Evolutionary conservation across 2,797 vertebrate species (phyloP), one percentile per base, ranked within the genome.

Genomic region (Momotus momota): DNA sequence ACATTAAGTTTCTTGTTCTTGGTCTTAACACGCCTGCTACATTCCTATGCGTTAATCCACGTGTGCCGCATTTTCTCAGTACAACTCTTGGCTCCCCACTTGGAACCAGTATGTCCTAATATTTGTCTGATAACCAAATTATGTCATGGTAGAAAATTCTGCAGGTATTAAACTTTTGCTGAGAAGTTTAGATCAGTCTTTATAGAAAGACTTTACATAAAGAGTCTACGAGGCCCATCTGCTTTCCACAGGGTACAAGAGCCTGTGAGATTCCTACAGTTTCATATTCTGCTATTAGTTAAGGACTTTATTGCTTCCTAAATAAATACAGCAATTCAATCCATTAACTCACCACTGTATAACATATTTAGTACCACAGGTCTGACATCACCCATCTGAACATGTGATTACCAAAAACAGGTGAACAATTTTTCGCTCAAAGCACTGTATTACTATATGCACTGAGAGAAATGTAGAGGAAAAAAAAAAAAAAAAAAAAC

Each of bases 241-340:
- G 80, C 82, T 88, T 85, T 85, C 69, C 57, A 74, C 3, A 67
- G 65, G 46, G 43, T 49, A 54, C 2, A 26, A 86, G 23, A 81
- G 27, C 29, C 69, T 57, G 26, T 25, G 49, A 82, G 54, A 91
- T 81, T 88, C 90, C 57, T 61, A 22, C 3, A 73, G 66, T 52
- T 88, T 75, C 75, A 40, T 66, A 86, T 64, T 96, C 64, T 82
- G 78, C 57, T 83, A 52, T 87, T 92, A 91, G 74, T 66, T 92
- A 91, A 89, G 71, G 64, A 67, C 57, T 88, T 91, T n/a, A 85
- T 72, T 91, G 38, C 61, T 95, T 78, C 79, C 92, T 75, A 93
- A 93, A 94, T 78, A 95, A 96, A 95, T 83, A 93, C 15, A 81
- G 72, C 77, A 75, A 71, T 79, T 81, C 70, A 95, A 78, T 69